Conservation (phyloP, 2,888 invertebrate species). For the Chrysotoxum bicinctum region DNA sequence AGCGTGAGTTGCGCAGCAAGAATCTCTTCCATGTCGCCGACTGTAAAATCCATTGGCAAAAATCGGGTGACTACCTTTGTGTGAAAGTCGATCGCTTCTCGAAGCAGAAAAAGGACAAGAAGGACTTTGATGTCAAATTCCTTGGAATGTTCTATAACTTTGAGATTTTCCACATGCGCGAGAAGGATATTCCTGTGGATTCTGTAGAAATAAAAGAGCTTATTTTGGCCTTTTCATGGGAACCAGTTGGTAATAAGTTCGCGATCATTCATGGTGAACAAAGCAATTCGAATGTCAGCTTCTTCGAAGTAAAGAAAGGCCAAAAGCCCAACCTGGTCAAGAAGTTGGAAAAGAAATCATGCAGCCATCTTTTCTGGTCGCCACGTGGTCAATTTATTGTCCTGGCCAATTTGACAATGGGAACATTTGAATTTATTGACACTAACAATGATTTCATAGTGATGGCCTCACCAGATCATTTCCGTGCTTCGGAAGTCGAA, state of each 20-base stretch:
- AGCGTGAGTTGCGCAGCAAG: slow-evolving; percentile 94
- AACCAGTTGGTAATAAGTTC: slow-evolving; percentile 97
- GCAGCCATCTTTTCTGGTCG: slow-evolving; percentile 97
- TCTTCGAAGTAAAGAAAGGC: slow-evolving; percentile 95
- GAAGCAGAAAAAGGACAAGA: slow-evolving; percentile 96
- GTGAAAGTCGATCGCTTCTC: slow-evolving; percentile 94
- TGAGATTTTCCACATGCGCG: slow-evolving; percentile 99
- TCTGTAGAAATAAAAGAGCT: slow-evolving; percentile 97
- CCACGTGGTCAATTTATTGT: slow-evolving; percentile 97
- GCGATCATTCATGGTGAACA: slow-evolving; percentile 97
- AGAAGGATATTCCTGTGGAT: slow-evolving; percentile 98
- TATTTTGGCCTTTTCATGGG: slow-evolving; percentile 98
- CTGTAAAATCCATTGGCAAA: slow-evolving; percentile 99
- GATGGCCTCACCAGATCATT: slow-evolving; percentile 97
- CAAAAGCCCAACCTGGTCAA: slow-evolving; percentile 94
- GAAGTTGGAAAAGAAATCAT: slow-evolving; percentile 93
- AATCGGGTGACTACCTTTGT: slow-evolving; percentile 97
- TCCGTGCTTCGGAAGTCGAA: slow-evolving; percentile 95
- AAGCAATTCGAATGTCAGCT: slow-evolving; percentile 91
- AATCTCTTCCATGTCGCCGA: slow-evolving; percentile 99
- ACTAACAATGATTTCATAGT: slow-evolving; percentile 95
- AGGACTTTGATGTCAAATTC: slow-evolving; percentile 94
- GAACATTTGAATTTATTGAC: slow-evolving; percentile 96
- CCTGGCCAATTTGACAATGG: slow-evolving; percentile 93
- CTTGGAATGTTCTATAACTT: slow-evolving; percentile 99